A percentile compares a stretch with the other conserved stretches of the same genome.
These are phyloP conservation scores for Ephestia elutella DNA, from an alignment of 1,140 invertebrate species.

Conservation along the genomic window DNA sequence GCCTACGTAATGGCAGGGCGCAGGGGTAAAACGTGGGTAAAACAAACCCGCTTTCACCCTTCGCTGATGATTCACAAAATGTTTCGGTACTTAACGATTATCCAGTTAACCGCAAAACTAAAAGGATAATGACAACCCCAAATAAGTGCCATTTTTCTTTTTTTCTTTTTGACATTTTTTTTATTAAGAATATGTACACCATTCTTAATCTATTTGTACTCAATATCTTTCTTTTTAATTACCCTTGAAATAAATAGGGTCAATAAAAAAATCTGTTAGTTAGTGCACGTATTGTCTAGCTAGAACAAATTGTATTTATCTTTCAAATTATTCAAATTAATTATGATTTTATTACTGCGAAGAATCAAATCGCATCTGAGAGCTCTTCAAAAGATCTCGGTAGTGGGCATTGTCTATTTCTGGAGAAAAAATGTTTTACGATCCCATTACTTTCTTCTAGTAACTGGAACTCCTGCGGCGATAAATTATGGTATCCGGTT, in stretches of 20 bases:
- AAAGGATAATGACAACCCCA: neutral
- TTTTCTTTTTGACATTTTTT: too few relatives aligned
- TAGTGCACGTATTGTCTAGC: too few relatives aligned
- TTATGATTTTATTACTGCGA: too few relatives aligned
- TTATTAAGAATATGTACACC: too few relatives aligned
- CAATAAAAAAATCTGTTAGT: too few relatives aligned
- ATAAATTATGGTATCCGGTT: neutral
- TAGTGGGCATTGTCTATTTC: neutral
- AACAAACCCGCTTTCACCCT: neutral
- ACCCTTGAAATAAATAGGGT: too few relatives aligned
- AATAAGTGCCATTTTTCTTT: too few relatives aligned
- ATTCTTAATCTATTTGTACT: too few relatives aligned
- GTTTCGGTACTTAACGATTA: slow-evolving; percentile 13
- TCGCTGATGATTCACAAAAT: neutral
- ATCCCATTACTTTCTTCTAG: neutral
- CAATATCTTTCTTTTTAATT: too few relatives aligned
- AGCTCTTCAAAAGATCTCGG: neutral
- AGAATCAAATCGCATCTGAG: neutral
- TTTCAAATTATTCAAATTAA: too few relatives aligned
- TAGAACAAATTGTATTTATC: too few relatives aligned
- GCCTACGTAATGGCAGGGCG: neutral
- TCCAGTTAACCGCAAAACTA: slow-evolving; percentile 9
- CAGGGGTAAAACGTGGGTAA: too few relatives aligned
- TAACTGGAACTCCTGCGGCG: neutral
- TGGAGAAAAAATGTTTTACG: neutral